These are phyloP conservation scores for Platypus cylindrus DNA, from an alignment of 2,888 invertebrate genomes.

Conservation along the genomic window DNA sequence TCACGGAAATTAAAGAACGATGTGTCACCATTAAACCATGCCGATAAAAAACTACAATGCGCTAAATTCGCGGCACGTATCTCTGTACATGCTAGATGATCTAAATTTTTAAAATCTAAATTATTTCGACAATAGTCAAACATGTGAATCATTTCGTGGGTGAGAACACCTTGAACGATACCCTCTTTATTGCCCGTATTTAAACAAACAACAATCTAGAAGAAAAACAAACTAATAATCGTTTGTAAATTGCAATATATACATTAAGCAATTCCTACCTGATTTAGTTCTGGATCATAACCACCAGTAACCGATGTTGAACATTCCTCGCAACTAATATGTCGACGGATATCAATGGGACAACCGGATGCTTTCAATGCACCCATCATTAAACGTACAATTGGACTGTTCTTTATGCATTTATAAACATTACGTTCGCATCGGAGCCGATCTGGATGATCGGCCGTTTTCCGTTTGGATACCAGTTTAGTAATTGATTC, in stretches of 20 bases:
- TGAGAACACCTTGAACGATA: constrained; percentile 66
- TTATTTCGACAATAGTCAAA: constrained; percentile 87
- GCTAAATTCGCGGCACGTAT: constrained; percentile 88
- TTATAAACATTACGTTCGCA: constrained; percentile 71
- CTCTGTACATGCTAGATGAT: constrained; percentile 92
- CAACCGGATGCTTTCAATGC: constrained; percentile 72
- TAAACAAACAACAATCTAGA: constrained; percentile 82
- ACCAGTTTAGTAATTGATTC: constrained; percentile 5
- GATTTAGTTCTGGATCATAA: constrained; percentile 74
- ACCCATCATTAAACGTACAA: constrained; percentile 74
- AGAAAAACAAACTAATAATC: too few relatives aligned
- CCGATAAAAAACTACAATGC: constrained; percentile 80
- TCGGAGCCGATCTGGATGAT: constrained; percentile 56
- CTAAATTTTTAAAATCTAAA: constrained; percentile 75
- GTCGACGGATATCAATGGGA: constrained; percentile 69
- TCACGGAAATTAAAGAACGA: constrained; percentile 57
- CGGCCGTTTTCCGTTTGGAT: constrained; percentile 47
- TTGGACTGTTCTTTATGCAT: constrained; percentile 62
- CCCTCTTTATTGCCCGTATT: constrained; percentile 60
- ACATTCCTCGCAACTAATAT: constrained; percentile 88
- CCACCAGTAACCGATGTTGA: constrained; percentile 75
- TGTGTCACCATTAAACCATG: constrained; percentile 65
- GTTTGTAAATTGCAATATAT: neutral
- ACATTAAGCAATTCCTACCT: constrained; percentile 34
- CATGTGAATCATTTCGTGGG: constrained; percentile 94